phyloP scores from a whole-genome alignment of 2,888 invertebrate genomes.

The Euclidia mi region DNA sequence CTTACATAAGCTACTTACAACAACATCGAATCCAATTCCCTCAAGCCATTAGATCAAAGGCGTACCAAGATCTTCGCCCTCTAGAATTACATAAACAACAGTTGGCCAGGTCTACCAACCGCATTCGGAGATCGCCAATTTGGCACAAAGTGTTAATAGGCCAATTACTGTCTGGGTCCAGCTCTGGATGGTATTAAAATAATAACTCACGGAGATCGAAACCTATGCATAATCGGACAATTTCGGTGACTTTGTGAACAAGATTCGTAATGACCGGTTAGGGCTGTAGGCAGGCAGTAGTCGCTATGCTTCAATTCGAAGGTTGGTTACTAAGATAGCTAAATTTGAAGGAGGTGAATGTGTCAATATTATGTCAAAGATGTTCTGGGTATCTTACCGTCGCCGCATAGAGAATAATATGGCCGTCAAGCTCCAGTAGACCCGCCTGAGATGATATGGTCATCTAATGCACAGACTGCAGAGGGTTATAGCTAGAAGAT shows the following conservation, averaged over 20 bases:
- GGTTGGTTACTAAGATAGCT: no score
- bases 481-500: no score
- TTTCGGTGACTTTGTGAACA: constrained; percentile 26
- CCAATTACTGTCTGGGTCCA: constrained; percentile 48
- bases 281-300: no score
- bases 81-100: constrained; percentile 22
- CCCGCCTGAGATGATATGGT: no score
- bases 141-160: constrained; percentile 58
- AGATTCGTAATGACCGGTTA: no score
- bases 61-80: not conserved
- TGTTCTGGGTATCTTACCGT: no score
- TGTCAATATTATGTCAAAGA: no score
- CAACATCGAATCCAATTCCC: constrained; percentile 1
- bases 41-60: constrained; percentile 3
- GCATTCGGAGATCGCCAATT: constrained; percentile 52
- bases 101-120: constrained; percentile 17
- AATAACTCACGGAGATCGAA: constrained; percentile 49
- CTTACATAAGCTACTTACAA: not conserved
- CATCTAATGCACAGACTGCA: no score
- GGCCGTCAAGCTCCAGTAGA: no score
- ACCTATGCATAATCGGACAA: constrained; percentile 30
- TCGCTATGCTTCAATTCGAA: no score
- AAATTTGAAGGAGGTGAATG: no score
- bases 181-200: constrained; percentile 42
- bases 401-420: no score